Evolutionary conservation across 2,888 invertebrate genomes (phyloP).

Genomic region (Gymnosoma rotundatum): DNA sequence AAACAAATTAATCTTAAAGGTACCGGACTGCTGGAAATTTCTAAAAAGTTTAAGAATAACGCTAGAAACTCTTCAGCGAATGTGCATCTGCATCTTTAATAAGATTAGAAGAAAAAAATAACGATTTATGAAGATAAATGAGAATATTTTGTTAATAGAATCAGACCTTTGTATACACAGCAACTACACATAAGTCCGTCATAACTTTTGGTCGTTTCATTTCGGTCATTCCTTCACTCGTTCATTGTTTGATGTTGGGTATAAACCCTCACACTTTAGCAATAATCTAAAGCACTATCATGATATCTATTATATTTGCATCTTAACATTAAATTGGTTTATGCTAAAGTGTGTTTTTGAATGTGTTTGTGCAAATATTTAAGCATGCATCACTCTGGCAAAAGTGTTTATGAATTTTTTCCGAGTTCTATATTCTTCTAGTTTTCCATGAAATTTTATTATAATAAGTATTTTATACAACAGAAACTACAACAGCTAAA

Average conservation of each 20-base stretch:
- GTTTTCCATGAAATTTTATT: constrained; percentile 61
- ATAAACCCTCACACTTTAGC: background rate
- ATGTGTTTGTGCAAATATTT: constrained; percentile 6
- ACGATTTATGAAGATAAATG: constrained; percentile 69
- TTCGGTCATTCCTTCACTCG: constrained; percentile 33
- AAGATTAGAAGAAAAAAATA: constrained; percentile 43
- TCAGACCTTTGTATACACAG: constrained; percentile 52
- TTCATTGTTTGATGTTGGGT: constrained; percentile 40
- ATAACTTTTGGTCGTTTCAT: constrained; percentile 62
- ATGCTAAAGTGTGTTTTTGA: background rate
- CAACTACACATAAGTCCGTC: constrained; percentile 59
- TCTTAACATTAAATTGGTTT: constrained; percentile 2
- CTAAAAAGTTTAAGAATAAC: too few species aligned
- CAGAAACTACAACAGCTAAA: constrained; percentile 33
- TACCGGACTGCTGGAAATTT: background rate
- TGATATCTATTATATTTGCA: constrained; percentile 25
- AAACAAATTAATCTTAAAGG: too few species aligned
- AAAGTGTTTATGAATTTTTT: constrained; percentile 67
- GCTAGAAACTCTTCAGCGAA: background rate
- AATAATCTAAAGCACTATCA: constrained; percentile 11
- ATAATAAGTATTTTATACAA: constrained; percentile 45
- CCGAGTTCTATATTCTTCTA: constrained; percentile 53
- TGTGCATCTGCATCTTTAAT: constrained; percentile 40
- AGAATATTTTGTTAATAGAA: constrained; percentile 63
- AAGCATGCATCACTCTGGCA: constrained; percentile 55